A percentile compares a stretch with the other conserved stretches of the same genome.
These are phyloP conservation scores for Eurytoma adleriae DNA, from an alignment of 2,888 invertebrate species.

Conservation along the genomic window DNA sequence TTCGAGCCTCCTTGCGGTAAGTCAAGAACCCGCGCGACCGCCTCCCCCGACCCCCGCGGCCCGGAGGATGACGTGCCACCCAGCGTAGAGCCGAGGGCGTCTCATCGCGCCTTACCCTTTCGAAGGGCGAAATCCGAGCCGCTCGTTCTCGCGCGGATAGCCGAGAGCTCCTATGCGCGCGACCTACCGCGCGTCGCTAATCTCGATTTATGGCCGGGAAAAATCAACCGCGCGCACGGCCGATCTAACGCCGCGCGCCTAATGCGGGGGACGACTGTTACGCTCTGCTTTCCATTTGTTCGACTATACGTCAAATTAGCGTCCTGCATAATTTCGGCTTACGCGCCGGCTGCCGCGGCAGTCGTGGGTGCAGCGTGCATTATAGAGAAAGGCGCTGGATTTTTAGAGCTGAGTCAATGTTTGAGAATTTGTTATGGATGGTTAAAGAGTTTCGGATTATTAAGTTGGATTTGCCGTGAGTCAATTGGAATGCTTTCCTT, in stretches of 20 bases:
- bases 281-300: too few relatives aligned
- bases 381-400: too few relatives aligned
- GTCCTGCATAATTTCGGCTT: too few relatives aligned
- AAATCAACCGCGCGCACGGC: constrained; percentile 62
- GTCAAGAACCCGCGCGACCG: constrained; percentile 58
- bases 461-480: too few relatives aligned
- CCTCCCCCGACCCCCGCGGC: background rate
- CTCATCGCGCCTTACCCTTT: constrained; percentile 54
- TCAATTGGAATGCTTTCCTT: too few relatives aligned
- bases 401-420: too few relatives aligned
- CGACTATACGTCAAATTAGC: too few relatives aligned
- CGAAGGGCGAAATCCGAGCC: constrained; percentile 70
- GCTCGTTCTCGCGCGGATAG: constrained; percentile 58
- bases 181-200: constrained; percentile 74
- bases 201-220: constrained; percentile 68
- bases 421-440: too few relatives aligned
- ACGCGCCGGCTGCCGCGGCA: too few relatives aligned
- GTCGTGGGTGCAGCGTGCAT: too few relatives aligned
- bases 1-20: constrained; percentile 63
- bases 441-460: too few relatives aligned
- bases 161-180: constrained; percentile 58
- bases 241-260: background rate
- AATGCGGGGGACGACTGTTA: background rate
- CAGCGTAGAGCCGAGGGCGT: constrained; percentile 58
- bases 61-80: constrained; percentile 62